phyloP scores from a whole-genome alignment of 1,140 invertebrate genomes.

The Pinna nobilis region DNA sequence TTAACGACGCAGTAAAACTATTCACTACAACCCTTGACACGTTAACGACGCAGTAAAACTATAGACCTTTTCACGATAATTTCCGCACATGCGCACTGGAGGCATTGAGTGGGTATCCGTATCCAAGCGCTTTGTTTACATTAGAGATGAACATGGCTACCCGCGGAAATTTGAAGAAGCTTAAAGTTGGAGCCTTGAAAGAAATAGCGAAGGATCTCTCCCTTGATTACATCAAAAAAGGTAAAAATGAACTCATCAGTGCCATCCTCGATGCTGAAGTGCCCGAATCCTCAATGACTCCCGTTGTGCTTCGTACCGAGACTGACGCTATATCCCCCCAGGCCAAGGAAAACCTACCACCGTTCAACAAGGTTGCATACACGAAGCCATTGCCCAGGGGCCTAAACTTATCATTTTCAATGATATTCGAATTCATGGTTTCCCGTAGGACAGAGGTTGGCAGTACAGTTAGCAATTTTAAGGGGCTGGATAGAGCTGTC shows the following conservation, averaged over 20 bases:
- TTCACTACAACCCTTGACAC: too few relatives aligned
- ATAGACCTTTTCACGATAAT: slow-evolving; percentile 15
- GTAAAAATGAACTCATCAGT: neutral
- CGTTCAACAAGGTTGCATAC: slow-evolving; percentile 10
- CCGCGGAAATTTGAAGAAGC: slow-evolving; percentile 24
- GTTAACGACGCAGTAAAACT: too few relatives aligned
- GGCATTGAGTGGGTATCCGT: slow-evolving; percentile 8
- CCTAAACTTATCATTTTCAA: neutral
- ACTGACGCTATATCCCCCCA: neutral
- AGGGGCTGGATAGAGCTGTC: slow-evolving; percentile 25
- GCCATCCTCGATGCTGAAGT: neutral
- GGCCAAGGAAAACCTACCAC: slow-evolving; percentile 12
- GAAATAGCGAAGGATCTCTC: neutral
- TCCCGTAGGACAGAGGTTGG: neutral
- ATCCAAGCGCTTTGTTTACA: too few relatives aligned
- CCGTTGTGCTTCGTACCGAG: neutral
- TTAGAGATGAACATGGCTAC: slow-evolving; percentile 6
- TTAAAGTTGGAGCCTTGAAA: neutral
- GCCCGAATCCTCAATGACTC: neutral
- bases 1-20: too few relatives aligned
- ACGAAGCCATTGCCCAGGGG: neutral
- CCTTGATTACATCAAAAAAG: too few relatives aligned
- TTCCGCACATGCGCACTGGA: slow-evolving; percentile 15
- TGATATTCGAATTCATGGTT: slow-evolving; percentile 20
- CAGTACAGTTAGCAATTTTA: slow-evolving; percentile 20